A percentile compares a stretch with the other conserved stretches of the same genome.
Conservation (phyloP, 2,113 vertebrate species). For the Solenodon paradoxus region DNA sequence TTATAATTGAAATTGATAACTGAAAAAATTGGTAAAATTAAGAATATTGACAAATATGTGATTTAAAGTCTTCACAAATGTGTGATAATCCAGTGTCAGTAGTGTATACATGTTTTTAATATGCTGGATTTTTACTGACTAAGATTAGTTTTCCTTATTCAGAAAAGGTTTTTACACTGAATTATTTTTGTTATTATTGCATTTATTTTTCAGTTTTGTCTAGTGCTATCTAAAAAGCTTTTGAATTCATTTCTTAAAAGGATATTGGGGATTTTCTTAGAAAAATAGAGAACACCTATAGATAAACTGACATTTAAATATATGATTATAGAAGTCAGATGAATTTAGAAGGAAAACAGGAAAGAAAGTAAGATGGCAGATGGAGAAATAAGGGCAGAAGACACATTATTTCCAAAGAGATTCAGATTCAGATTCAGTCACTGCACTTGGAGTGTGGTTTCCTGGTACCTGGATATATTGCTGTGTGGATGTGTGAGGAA, state of each 20-base stretch:
- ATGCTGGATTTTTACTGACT: background rate
- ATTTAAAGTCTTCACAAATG: background rate
- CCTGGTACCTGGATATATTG: background rate
- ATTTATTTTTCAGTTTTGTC: background rate
- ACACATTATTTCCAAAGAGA: background rate
- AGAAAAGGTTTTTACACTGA: background rate
- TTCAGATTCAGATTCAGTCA: background rate
- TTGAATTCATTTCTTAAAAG: background rate
- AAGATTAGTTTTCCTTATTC: background rate
- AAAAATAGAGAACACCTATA: background rate
- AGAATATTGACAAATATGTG: background rate
- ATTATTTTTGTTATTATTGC: background rate
- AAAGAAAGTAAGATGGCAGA: background rate
- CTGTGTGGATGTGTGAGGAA: background rate
- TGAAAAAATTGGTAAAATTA: conserved; percentile 17
- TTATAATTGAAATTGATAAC: background rate
- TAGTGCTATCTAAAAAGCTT: background rate
- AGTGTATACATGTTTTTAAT: background rate
- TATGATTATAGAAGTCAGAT: background rate
- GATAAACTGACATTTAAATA: background rate
- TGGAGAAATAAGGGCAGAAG: background rate
- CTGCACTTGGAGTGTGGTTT: background rate
- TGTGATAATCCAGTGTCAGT: background rate
- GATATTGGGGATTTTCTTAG: background rate
- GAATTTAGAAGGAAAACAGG: background rate